Conservation (phyloP, 1,140 invertebrate genomes). For the Mya arenaria region DNA sequence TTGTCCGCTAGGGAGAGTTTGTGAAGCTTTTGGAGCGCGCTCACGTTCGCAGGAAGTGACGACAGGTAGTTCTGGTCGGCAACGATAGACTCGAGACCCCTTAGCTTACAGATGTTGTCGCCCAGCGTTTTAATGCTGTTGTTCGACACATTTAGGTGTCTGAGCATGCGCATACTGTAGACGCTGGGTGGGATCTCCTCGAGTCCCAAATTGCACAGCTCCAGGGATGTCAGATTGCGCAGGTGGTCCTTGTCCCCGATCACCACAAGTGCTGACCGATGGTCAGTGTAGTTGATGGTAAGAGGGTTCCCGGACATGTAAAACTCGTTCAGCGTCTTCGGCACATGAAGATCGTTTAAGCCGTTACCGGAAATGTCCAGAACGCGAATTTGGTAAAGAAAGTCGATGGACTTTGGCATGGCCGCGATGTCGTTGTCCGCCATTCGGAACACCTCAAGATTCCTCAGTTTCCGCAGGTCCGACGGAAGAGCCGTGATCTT, state of each 20-base stretch:
- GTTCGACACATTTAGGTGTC: slow-evolving; percentile 72
- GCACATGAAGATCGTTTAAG: slow-evolving; percentile 74
- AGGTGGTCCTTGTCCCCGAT: slow-evolving; percentile 77
- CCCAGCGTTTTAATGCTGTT: slow-evolving; percentile 70
- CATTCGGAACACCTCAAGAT: slow-evolving; percentile 74
- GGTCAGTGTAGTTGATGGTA: slow-evolving; percentile 68
- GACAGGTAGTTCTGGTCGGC: slow-evolving; percentile 70
- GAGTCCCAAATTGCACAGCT: slow-evolving; percentile 71
- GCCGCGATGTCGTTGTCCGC: slow-evolving; percentile 74
- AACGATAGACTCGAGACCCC: slow-evolving; percentile 66
- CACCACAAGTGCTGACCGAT: slow-evolving; percentile 70
- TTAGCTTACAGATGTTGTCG: slow-evolving; percentile 72
- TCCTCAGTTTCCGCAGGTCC: slow-evolving; percentile 74
- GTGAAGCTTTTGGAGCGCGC: slow-evolving; percentile 66
- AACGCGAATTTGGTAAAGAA: slow-evolving; percentile 70
- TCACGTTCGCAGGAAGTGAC: slow-evolving; percentile 67
- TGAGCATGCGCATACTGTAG: slow-evolving; percentile 72
- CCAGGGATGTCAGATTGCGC: slow-evolving; percentile 69
- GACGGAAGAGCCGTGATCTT: slow-evolving; percentile 66
- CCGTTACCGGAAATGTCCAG: slow-evolving; percentile 73
- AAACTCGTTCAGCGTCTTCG: slow-evolving; percentile 72
- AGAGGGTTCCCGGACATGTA: slow-evolving; percentile 76
- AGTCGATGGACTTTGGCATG: slow-evolving; percentile 75
- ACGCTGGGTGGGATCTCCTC: slow-evolving; percentile 75
- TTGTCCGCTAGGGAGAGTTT: slow-evolving; percentile 69